Conservation (phyloP, 2,113 vertebrate genomes). For the Pyrgilauda ruficollis region DNA sequence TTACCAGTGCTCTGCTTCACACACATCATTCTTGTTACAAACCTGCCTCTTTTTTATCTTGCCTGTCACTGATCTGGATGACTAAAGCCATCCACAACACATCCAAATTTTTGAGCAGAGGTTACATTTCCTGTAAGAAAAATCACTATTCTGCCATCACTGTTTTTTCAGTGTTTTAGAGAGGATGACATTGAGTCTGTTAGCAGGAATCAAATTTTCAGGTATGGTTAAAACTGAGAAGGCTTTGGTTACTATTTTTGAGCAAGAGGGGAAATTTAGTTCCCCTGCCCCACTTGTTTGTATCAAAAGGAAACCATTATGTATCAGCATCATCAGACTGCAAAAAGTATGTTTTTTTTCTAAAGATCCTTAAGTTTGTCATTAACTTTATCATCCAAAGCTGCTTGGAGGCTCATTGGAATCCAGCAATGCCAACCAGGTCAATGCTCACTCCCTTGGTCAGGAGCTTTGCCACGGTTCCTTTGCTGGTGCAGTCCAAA, state of each 20-base stretch:
- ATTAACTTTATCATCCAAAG: neutral
- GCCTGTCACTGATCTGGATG: neutral
- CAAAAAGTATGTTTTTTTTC: neutral
- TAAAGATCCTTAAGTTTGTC: neutral
- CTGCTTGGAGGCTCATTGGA: neutral
- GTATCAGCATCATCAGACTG: neutral
- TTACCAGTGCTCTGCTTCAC: neutral
- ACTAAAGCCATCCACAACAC: neutral
- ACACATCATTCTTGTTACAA: neutral
- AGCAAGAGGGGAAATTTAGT: neutral
- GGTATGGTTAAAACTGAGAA: neutral
- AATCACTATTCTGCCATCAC: neutral
- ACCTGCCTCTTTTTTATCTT: neutral
- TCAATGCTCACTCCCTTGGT: neutral
- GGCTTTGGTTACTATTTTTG: neutral
- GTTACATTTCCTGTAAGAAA: neutral
- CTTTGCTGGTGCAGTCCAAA: neutral
- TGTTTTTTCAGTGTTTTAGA: neutral
- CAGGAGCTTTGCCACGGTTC: neutral
- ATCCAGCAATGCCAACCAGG: neutral
- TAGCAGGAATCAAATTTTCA: neutral
- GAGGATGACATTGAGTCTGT: neutral
- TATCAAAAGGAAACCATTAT: neutral
- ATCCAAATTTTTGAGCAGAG: neutral
- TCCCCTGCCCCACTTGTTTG: neutral